phyloP scores from a whole-genome alignment of 2,797 vertebrate species.

The Acropternis orthonyx region DNA sequence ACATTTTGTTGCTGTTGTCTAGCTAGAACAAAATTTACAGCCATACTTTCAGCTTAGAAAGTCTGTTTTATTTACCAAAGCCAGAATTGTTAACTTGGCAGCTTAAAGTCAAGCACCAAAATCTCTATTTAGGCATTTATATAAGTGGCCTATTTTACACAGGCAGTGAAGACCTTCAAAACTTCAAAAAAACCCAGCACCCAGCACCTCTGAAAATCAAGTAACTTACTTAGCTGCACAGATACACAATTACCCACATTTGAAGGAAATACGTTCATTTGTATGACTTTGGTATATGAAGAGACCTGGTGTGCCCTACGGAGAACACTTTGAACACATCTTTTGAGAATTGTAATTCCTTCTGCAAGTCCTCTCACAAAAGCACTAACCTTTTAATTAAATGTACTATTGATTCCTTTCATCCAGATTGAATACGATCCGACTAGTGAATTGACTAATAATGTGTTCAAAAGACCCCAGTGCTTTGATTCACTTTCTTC shows the following conservation, averaged over 20 bases:
- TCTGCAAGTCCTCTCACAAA: slow-evolving; percentile 36
- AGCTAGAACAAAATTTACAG: background rate
- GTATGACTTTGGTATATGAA: background rate
- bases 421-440: background rate
- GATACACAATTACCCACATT: background rate
- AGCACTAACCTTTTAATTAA: slow-evolving; percentile 58
- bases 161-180: background rate
- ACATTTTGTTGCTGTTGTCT: background rate
- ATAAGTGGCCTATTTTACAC: background rate
- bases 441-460: background rate
- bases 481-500: slow-evolving; percentile 25
- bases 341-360: slow-evolving; percentile 26
- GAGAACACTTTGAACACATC: background rate
- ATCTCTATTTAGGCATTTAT: background rate
- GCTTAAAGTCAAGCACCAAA: background rate
- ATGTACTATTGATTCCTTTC: slow-evolving; percentile 42
- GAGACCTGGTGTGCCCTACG: background rate
- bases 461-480: slow-evolving; percentile 5
- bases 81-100: background rate
- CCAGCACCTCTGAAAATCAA: background rate
- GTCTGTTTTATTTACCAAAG: slow-evolving; percentile 6
- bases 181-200: background rate
- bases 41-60: background rate
- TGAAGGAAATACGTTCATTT: background rate
- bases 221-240: background rate